A percentile compares a stretch with the other conserved stretches of the same genome.
Conservation (phyloP, 1,140 invertebrate species). For the Brachionus paranguensis region DNA sequence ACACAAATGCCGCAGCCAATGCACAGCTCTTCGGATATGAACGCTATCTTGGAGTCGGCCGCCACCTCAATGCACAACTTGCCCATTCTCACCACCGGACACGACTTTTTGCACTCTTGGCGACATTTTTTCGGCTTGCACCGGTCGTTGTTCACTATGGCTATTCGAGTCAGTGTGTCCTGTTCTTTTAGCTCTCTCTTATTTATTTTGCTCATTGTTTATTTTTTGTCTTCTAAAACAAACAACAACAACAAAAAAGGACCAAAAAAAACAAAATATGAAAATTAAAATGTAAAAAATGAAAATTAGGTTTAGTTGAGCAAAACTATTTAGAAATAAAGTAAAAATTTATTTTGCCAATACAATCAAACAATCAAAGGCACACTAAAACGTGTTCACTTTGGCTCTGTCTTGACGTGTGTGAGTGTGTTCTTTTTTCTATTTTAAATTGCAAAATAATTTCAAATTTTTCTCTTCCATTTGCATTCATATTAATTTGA, state of each 20-base stretch:
- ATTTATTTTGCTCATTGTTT: conserved; percentile 12
- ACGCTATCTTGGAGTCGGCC: conserved; percentile 91
- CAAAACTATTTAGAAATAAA: neutral
- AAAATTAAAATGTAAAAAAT: too few relatives aligned
- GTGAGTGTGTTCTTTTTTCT: neutral
- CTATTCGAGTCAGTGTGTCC: conserved; percentile 88
- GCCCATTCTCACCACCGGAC: conserved; percentile 49
- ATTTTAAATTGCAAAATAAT: neutral
- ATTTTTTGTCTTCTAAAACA: neutral
- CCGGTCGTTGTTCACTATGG: conserved; percentile 94
- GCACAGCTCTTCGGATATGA: conserved; percentile 95
- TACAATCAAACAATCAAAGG: too few relatives aligned
- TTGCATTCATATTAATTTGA: neutral
- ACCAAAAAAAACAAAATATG: neutral
- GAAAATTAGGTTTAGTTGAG: neutral
- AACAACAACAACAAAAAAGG: neutral
- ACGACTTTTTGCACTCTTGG: conserved; percentile 97
- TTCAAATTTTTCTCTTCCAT: neutral
- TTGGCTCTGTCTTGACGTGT: neutral
- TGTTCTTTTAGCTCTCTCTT: conserved; percentile 43
- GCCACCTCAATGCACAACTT: conserved; percentile 98
- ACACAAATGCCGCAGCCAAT: conserved; percentile 99
- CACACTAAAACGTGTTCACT: neutral
- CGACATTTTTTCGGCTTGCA: conserved; percentile 98
- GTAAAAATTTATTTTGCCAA: neutral